Base-by-base conservation (phyloP, 2,113 vertebrate genomes). In the Probosciger aterrimus region DNA sequence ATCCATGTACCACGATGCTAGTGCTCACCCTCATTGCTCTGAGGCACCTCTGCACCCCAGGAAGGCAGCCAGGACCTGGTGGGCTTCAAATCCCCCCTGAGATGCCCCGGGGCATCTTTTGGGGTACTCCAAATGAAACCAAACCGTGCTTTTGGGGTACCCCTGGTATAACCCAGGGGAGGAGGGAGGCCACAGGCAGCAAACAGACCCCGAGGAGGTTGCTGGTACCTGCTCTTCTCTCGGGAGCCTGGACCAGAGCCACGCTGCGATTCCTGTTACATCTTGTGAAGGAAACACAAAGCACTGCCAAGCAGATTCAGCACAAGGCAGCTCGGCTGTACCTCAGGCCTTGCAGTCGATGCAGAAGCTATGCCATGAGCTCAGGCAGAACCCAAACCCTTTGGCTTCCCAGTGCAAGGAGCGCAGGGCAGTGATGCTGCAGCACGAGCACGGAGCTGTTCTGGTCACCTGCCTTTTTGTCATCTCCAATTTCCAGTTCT, bases 1-100 rank as follows among this genome's bases (percentile, higher is more conserved):
- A 9, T 2, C 2, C 0, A 0, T 4, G 19, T 37, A 18, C 30
- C 30, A 1, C 23, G 1, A 3, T 18, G 31, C 44, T 59, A 43
- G 52, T 24, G 67, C 19, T 71, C 52, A 7, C 25, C 47, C 33
- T 47, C 41, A 1, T 2, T 8, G 71, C 52, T 52, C 52, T 20
- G 68, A 23, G 77, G 25, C 62, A 27, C 18, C 20, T 82, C 62
- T n/a, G 30, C 19, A 10, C 50, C 68, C 31, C 1, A 1, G 39
- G 18, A 62, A 74, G 15, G 33, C 3, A 14, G 25, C 14, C 88
- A 47, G 44, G 49, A 65, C 33, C 7, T 52, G 74, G 7, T 9
- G 35, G 31, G 23, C 49, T 92, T 62, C 86, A 86, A 31, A 91
- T 60, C 52, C 23, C 0, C 25, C 5, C 27, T 9, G 70, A 62